Evolutionary conservation across 1,140 invertebrate species (phyloP), one percentile per base, ranked within the genome.

Genomic region (Littorina saxatilis): DNA sequence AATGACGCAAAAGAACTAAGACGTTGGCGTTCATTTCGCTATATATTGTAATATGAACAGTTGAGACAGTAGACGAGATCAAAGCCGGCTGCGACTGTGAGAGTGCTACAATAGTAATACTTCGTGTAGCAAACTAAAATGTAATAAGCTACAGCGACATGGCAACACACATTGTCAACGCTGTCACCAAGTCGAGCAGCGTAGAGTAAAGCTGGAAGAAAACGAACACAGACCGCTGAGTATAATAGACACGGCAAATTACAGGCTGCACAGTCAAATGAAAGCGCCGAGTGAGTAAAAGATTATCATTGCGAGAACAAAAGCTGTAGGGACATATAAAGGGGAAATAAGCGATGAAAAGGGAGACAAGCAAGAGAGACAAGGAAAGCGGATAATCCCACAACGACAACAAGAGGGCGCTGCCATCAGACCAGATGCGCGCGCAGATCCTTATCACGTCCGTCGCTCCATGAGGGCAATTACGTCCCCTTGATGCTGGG

Each of bases 401-500:
- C 47, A 39, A 0, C 5, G 74, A 77, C 47, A 77, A 4, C 15
- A 20, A 50, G 23, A 52, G 50, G 37, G 73, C 13, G 50, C 50
- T 20, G 75, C 39, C 27, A 47, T 37, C 50, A 55, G 47, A 76
- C 74, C 74, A 76, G 74, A 76, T 78, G 55, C 58, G 37, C 55
- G 75, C n/a, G 58, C 58, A n/a, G 55, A 78, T 78, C 55, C 43
- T 78, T 78, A 78, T 63, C 55, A 43, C 35, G 52, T 61, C 20
- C 37, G 35, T 78, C 58, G 35, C 55, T 78, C 74, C 74, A 37
- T 76, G 50, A 52, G 29, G 29, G 74, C 74, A 76, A 76, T 76
- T 76, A 76, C 35, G 32, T 52, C 50, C 74, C 50, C 74, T 58
- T 76, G 52, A 76, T 76, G 74, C 50, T 37, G 50, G 74, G 74